Evolutionary conservation across 2,888 invertebrate species (phyloP), one percentile per base, ranked within the genome.

Genomic region (Sisyra nigra): DNA sequence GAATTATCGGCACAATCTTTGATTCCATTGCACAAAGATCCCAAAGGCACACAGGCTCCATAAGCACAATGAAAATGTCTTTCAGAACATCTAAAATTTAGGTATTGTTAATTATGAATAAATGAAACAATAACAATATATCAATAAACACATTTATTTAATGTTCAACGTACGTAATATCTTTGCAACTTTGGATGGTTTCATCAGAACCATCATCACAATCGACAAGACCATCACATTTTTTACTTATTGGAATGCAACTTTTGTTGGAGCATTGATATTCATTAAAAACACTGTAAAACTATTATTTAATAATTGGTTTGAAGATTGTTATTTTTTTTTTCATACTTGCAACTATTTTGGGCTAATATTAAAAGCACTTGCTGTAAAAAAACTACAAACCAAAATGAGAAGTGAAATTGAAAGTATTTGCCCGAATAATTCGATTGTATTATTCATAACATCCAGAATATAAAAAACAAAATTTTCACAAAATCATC

Each of bases 11-110:
- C 48, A 47, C 68, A 68, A 40, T 68, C 60, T 40, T 52, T 45
- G 11, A 54, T 45, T 1, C 61, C 62, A 48, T 68, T 63, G 47
- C 76, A 77, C 24, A 60, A 58, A 1, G 62, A 54, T 13, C 67
- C 65, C 10, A 66, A 63, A 48, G 75, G 72, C 0, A 75, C 65
- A 48, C 77, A 77, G 0, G 71, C 76, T 2, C 76, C 76, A 50
- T 76, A 76, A 0, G 63, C 62, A 52, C 76, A 77, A 34, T 71
- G 69, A 57, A 73, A 76, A 10, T 10, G 17, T 1, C n/a, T 7
- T 9, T 55, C 47, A 0, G 67, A 65, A 51, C 79, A 79, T 2
- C 54, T 51, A 29, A 41, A 46, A 40, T n/a, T n/a, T n/a, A n/a
- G n/a, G n/a, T n/a, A n/a, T n/a, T n/a, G n/a, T n/a, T n/a, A n/a